Evolutionary conservation across 2,113 vertebrate genomes (phyloP).

Genomic region (Microcebus lehilahytsara): DNA sequence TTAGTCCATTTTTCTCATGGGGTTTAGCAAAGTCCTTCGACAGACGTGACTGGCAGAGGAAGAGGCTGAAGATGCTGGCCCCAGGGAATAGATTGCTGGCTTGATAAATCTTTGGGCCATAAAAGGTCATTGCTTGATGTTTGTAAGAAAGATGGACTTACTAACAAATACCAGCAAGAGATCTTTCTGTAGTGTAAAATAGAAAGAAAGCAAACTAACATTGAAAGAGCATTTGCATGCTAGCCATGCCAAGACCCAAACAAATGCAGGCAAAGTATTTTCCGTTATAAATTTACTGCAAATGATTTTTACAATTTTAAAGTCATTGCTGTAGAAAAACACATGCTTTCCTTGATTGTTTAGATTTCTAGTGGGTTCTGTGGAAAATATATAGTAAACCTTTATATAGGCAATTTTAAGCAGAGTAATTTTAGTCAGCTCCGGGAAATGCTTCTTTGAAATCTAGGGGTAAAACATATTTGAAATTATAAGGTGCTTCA

Average conservation of each 20-base stretch:
- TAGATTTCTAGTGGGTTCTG: accelerated
- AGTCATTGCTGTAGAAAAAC: neutral
- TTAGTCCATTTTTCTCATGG: slow-evolving; percentile 87
- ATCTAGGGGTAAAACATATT: neutral
- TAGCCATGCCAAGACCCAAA: slow-evolving; percentile 21
- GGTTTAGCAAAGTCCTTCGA: slow-evolving; percentile 83
- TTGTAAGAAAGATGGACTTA: slow-evolving; percentile 86
- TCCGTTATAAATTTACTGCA: neutral
- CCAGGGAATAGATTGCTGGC: slow-evolving; percentile 86
- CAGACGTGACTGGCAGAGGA: slow-evolving; percentile 86
- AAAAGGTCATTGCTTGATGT: slow-evolving; percentile 87
- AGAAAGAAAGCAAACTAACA: slow-evolving; percentile 68
- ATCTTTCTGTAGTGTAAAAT: slow-evolving; percentile 71
- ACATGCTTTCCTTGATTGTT: neutral
- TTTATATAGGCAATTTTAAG: neutral
- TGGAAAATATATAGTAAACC: slow-evolving; percentile 44
- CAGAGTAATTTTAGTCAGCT: slow-evolving; percentile 15
- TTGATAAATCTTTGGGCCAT: slow-evolving; percentile 88
- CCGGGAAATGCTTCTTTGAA: slow-evolving; percentile 44
- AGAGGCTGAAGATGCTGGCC: slow-evolving; percentile 82
- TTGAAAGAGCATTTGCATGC: slow-evolving; percentile 68
- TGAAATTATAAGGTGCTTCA: slow-evolving; percentile 34
- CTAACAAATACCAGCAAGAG: slow-evolving; percentile 80
- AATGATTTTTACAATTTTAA: slow-evolving; percentile 55
- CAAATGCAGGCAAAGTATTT: neutral